Percentiles rank a stretch among this genome's conserved stretches.
Evolutionary conservation across 2,797 vertebrate genomes (phyloP).

Genomic region (Acanthurus tractus): DNA sequence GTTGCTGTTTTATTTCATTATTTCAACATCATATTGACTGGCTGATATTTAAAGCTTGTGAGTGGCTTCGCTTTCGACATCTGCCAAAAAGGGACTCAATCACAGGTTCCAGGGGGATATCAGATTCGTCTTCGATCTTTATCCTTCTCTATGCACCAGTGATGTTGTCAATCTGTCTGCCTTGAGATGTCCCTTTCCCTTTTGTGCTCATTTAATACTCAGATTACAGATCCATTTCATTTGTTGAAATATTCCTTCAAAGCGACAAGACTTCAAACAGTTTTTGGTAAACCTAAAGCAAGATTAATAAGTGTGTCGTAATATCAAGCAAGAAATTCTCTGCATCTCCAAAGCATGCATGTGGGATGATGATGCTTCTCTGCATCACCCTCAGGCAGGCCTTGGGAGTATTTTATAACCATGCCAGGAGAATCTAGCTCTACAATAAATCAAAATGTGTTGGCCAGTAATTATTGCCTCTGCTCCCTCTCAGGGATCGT

Average conservation of each 20-base stretch:
- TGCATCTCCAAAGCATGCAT: conserved; percentile 9
- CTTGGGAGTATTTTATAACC: conserved; percentile 63
- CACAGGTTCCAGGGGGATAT: conserved; percentile 65
- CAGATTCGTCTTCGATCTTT: conserved; percentile 59
- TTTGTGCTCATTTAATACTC: conserved; percentile 10
- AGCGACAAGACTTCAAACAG: background rate
- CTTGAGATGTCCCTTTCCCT: conserved; percentile 6
- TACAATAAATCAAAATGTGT: conserved; percentile 73
- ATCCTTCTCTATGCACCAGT: conserved; percentile 38
- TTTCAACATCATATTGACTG: conserved; percentile 65
- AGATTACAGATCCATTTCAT: conserved; percentile 16
- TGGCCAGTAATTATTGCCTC: conserved; percentile 76
- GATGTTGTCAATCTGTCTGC: conserved; percentile 54
- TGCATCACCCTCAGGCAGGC: conserved; percentile 41
- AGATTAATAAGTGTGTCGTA: conserved; percentile 16
- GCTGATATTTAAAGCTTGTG: conserved; percentile 74
- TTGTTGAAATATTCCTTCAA: conserved; percentile 16
- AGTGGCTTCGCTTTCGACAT: conserved; percentile 44
- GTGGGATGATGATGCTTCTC: conserved; percentile 42
- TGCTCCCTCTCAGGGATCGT: conserved; percentile 56
- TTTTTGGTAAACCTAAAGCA: conserved; percentile 29
- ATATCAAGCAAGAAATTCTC: conserved; percentile 33
- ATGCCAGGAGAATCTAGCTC: conserved; percentile 48
- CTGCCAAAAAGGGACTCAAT: conserved; percentile 55
- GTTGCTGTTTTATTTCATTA: conserved; percentile 64